These are phyloP conservation scores for Drosophila planitibia DNA, from an alignment of 2,888 invertebrate species.

Conservation along the genomic window DNA sequence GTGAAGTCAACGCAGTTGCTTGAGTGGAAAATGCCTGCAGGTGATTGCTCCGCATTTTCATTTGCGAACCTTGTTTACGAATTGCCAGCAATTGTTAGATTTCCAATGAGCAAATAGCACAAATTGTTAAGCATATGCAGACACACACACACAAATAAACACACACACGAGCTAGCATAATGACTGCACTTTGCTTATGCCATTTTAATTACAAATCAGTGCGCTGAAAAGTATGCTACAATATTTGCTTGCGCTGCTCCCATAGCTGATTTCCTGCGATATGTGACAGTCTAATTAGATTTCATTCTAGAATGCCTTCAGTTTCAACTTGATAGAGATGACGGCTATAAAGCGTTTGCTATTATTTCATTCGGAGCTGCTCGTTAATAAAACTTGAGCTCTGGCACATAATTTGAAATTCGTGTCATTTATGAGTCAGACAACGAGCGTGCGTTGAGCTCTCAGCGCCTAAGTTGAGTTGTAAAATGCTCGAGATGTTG, in stretches of 20 bases:
- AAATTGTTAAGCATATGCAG: slow-evolving; percentile 1
- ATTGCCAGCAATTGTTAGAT: slow-evolving; percentile 33
- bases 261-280: slow-evolving; percentile 8
- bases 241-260: neutral
- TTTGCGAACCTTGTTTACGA: slow-evolving; percentile 57
- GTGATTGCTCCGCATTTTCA: slow-evolving; percentile 73
- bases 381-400: slow-evolving; percentile 52
- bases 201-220: slow-evolving; percentile 38
- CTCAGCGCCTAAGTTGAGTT: slow-evolving; percentile 50
- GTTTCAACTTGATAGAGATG: slow-evolving; percentile 9
- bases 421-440: slow-evolving; percentile 68
- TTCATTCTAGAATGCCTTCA: slow-evolving; percentile 21
- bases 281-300: slow-evolving; percentile 62
- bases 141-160: neutral
- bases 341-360: slow-evolving; percentile 42
- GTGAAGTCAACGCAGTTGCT: slow-evolving; percentile 52
- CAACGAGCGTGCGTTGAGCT: slow-evolving; percentile 39
- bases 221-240: slow-evolving; percentile 13
- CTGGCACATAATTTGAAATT: slow-evolving; percentile 74
- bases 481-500: slow-evolving; percentile 52
- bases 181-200: slow-evolving; percentile 12
- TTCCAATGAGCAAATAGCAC: slow-evolving; percentile 48
- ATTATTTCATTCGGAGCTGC: slow-evolving; percentile 44
- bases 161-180: neutral
- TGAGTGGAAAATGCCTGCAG: slow-evolving; percentile 77